These are phyloP conservation scores for Urocolius indicus DNA, from an alignment of 2,113 vertebrate species.

Conservation along the genomic window DNA sequence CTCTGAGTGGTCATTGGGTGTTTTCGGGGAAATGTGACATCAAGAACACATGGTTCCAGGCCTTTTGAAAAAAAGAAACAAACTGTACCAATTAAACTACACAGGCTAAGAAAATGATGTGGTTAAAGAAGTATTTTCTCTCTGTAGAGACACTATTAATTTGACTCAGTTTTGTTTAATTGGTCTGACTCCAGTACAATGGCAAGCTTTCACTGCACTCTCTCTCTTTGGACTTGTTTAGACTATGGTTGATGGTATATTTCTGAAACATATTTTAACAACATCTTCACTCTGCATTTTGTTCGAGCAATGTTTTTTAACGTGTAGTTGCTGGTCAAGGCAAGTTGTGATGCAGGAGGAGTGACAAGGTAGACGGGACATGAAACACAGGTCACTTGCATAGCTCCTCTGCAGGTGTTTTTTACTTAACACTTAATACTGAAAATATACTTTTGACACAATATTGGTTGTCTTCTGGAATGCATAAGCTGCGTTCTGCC, in stretches of 20 bases:
- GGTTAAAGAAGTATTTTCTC: conserved; percentile 37
- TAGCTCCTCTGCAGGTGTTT: background rate
- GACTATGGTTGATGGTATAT: background rate
- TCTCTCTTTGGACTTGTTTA: conserved; percentile 60
- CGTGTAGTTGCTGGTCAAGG: background rate
- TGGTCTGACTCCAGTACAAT: conserved; percentile 2
- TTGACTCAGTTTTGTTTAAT: conserved; percentile 44
- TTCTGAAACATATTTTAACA: conserved; percentile 55
- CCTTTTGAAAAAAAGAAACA: background rate
- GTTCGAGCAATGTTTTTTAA: background rate
- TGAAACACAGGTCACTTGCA: too few relatives aligned
- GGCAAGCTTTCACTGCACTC: background rate
- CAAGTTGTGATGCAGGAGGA: background rate
- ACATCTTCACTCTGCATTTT: background rate
- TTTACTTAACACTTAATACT: background rate
- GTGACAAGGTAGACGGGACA: background rate
- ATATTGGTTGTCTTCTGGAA: background rate
- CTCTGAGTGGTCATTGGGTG: background rate
- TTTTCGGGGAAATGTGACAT: background rate
- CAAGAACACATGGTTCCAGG: background rate
- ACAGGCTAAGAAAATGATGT: conserved; percentile 29
- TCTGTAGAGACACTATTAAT: conserved; percentile 19
- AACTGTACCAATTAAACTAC: conserved; percentile 34
- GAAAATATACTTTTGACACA: background rate
- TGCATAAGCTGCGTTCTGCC: background rate